Base-by-base conservation (phyloP, 2,113 vertebrate genomes). In the Merops nubicus region DNA sequence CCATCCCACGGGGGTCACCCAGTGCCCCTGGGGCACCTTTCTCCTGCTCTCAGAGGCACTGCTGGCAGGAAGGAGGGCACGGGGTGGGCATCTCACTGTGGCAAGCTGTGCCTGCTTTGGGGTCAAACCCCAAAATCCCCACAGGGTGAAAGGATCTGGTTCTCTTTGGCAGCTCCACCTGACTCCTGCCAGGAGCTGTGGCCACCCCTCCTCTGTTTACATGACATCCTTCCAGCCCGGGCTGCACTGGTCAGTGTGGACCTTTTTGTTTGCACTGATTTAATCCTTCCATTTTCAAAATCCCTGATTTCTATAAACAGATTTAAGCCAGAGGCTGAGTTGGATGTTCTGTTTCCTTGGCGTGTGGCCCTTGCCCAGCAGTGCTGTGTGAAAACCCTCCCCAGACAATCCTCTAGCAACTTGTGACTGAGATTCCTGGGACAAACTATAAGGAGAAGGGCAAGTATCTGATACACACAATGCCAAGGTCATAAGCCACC, bases 251-350 rank as follows among this genome's bases (percentile, higher is more conserved):
- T 34, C 11, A 16, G 34, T 51, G 60, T 0, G 0, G 47, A 33
- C 5, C 40, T 42, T 87, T 88, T 68, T 94, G 77, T 95, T 96
- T 96, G 93, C 56, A 60, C 29, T 88, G 31, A 59, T 68, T 72
- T 59, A 43, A 88, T 88, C 90, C 60, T 47, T 43, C 88, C 57
- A 48, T 81, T 47, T 85, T 59, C 68, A 8, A 43, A 93, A 59
- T 0, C 10, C 26, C 90, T 57, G 82, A 7, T 38, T 84, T 93
- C 75, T 73, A 43, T 76, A 91, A 95, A 96, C 90, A 88, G 16
- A 65, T 82, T 18, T 2, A 82, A 95, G 62, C 60, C 31, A 7
- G 36, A 31, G 68, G 42, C 73, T 62, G 77, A 62, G 77, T 62
- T 76, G 74, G 21, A 64, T 56, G 48, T 60, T 74, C 60, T 19